A percentile compares a stretch with the other conserved stretches of the same genome.
Conservation (phyloP, 2,888 invertebrate species). For the Brachyopa scutellaris region DNA sequence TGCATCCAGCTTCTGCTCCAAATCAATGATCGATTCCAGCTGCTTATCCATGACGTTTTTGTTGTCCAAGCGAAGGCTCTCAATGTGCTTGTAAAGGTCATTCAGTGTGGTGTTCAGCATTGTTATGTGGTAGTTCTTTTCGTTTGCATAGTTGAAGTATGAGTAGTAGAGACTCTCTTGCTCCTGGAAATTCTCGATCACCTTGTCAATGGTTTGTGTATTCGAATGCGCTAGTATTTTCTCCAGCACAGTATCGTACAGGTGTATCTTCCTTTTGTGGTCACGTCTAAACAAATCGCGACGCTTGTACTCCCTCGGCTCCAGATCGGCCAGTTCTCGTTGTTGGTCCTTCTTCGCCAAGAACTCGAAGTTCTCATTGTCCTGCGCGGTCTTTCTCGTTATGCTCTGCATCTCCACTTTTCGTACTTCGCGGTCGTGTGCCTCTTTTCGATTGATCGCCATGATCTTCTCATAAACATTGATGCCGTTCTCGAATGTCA, state of each 20-base stretch:
- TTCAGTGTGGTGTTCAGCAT: slow-evolving; percentile 78
- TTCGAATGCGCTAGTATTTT: slow-evolving; percentile 79
- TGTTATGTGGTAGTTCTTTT: slow-evolving; percentile 80
- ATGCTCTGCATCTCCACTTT: slow-evolving; percentile 79
- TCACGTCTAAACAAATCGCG: slow-evolving; percentile 77
- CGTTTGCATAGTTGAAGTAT: slow-evolving; percentile 81
- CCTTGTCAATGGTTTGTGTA: slow-evolving; percentile 76
- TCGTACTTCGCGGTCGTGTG: slow-evolving; percentile 77
- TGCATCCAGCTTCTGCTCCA: slow-evolving; percentile 75
- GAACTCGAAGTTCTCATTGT: slow-evolving; percentile 77
- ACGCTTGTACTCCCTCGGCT: slow-evolving; percentile 79
- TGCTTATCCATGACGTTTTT: slow-evolving; percentile 75
- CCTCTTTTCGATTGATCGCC: slow-evolving; percentile 76
- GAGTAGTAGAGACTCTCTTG: slow-evolving; percentile 81
- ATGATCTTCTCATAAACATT: slow-evolving; percentile 79
- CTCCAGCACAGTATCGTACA: slow-evolving; percentile 78
- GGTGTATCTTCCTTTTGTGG: slow-evolving; percentile 77
- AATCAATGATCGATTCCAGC: slow-evolving; percentile 74
- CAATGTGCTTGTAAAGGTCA: slow-evolving; percentile 78
- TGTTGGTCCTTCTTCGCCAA: slow-evolving; percentile 77
- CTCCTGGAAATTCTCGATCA: slow-evolving; percentile 79
- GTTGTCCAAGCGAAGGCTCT: slow-evolving; percentile 75
- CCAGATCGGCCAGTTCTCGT: slow-evolving; percentile 77
- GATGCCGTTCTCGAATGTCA: slow-evolving; percentile 79
- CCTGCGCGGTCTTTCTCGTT: slow-evolving; percentile 78